These are phyloP conservation scores for Laticauda colubrina DNA, from an alignment of 2,113 vertebrate species.

Conservation along the genomic window DNA sequence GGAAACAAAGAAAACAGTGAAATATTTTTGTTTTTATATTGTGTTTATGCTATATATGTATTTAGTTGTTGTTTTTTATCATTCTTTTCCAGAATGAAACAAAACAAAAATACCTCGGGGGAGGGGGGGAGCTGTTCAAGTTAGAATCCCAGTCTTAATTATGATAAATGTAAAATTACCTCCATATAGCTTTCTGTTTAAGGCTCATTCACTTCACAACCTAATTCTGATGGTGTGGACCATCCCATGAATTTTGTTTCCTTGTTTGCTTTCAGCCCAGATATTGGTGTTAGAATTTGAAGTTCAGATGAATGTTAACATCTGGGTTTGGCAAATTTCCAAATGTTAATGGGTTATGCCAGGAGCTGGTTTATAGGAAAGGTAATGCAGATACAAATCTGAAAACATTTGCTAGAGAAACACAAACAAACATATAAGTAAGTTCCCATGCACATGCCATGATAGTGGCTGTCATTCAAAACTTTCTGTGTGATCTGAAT, in stretches of 20 bases:
- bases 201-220: neutral
- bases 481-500: neutral
- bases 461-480: neutral
- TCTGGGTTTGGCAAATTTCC: neutral
- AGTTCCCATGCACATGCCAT: neutral
- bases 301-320: neutral
- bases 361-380: neutral
- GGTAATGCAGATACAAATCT: neutral
- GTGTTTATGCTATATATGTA: slow-evolving; percentile 11
- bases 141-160: neutral
- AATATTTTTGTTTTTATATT: slow-evolving; percentile 40
- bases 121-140: neutral
- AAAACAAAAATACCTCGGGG: neutral
- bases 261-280: neutral
- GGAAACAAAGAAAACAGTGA: slow-evolving; percentile 39
- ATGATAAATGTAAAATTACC: neutral
- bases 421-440: neutral
- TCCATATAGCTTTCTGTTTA: neutral
- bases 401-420: neutral
- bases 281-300: neutral
- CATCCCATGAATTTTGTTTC: neutral
- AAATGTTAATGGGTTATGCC: neutral
- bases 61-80: neutral
- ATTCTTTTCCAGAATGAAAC: neutral
- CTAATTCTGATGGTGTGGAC: neutral